Base-by-base conservation (phyloP, 2,113 vertebrate species). In the Protobothrops mucrosquamatus region DNA sequence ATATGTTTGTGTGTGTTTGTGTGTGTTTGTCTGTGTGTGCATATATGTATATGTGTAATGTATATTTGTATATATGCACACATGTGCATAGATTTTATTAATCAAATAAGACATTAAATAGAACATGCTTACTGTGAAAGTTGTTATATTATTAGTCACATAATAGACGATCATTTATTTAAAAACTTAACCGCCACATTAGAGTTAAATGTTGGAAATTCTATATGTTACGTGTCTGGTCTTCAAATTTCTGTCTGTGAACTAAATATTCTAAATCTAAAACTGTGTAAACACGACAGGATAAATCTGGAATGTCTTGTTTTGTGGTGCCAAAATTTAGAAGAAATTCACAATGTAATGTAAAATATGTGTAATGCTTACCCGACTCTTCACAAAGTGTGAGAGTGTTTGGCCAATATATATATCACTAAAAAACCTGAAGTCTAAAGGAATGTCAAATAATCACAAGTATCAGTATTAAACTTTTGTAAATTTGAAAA, bases 21-120 rank as follows among this genome's bases (percentile, higher is more conserved):
- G 11, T 94, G 91, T 88, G 64, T 15, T 26, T 7, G 61, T 15
- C 1, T 26, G 81, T 85, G 20, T 23, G 24, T 18, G 26, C 51
- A 74, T 85, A 81, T 51, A 90, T 88, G 55, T 69, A 3, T 34
- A 69, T 0, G 94, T 93, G 93, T 95, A 93, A 57, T 89, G 74
- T 81, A 34, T 10, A 81, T 81, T 81, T 81, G 74, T 43, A 81
- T 81, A 39, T 39, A 34, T 18, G 69, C 69, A 81, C n/a, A 81
- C 2, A 22, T 43, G 20, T 34, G 39, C 34, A 81, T 9, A 22
- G 74, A 81, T 43, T 51, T 95, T 92, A 89, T 52, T 69, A 91
- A 94, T 51, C 91, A 87, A 81, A 74, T 51, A 39, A 52, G 26
- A 90, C 14, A n/a, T 95, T 95, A 88, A 81, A 11, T 3, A 34